These are phyloP conservation scores for Psephotus haematonotus DNA, from an alignment of 2,113 vertebrate genomes.

Conservation along the genomic window DNA sequence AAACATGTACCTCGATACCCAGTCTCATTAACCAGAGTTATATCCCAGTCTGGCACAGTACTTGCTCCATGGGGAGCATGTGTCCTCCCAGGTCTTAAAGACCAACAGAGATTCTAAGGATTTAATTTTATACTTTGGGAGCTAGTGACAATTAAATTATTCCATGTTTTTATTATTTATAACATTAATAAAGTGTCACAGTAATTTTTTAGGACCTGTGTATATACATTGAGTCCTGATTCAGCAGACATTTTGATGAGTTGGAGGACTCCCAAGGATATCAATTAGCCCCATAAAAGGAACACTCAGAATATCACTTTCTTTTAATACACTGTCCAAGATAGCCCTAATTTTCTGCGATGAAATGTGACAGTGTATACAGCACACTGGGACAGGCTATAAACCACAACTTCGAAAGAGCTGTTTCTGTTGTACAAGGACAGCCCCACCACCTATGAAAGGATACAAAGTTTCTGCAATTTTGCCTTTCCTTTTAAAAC, in stretches of 20 bases:
- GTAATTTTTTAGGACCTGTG: neutral
- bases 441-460: neutral
- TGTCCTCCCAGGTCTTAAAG: neutral
- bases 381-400: neutral
- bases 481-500: neutral
- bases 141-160: neutral
- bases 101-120: neutral
- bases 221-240: neutral
- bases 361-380: neutral
- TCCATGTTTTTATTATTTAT: neutral
- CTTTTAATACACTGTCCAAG: neutral
- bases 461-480: neutral
- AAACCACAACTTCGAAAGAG: neutral
- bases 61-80: neutral
- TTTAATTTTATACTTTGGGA: neutral
- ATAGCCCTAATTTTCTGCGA: neutral
- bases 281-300: neutral
- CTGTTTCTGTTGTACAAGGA: neutral
- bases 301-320: neutral
- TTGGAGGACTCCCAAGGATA: neutral
- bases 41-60: neutral
- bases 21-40: fast-evolving
- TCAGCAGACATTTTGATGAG: neutral
- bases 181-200: neutral
- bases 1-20: fast-evolving